Percentiles rank a stretch among this genome's conserved stretches.
Conservation (phyloP, 2,888 invertebrate species). For the Lathronympha strigana region DNA sequence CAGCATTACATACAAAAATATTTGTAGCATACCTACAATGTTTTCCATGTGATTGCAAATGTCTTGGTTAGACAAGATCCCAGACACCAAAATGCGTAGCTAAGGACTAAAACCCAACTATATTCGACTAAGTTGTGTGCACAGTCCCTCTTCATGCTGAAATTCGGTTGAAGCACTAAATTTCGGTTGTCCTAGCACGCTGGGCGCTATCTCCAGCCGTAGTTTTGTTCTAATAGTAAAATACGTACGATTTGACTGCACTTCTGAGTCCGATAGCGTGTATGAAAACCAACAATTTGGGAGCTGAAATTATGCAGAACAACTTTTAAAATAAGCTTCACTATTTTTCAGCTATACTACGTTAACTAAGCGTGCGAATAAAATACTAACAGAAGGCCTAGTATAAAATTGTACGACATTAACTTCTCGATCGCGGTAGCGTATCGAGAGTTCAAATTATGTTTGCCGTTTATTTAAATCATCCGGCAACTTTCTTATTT, state of each 20-base stretch:
- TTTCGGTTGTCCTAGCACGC: neutral
- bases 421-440: too few species aligned
- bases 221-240: slow-evolving; percentile 24
- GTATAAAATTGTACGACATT: too few species aligned
- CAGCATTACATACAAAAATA: too few species aligned
- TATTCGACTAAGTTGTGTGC: neutral
- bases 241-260: neutral
- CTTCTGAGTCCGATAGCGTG: neutral
- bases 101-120: neutral
- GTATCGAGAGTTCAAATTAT: too few species aligned
- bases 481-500: too few species aligned
- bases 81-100: neutral
- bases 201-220: slow-evolving; percentile 7
- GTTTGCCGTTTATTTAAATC: too few species aligned
- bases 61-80: too few species aligned
- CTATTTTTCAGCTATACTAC: too few species aligned
- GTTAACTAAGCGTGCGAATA: too few species aligned
- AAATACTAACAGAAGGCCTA: too few species aligned
- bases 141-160: neutral
- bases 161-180: neutral
- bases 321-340: neutral
- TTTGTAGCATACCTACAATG: too few species aligned
- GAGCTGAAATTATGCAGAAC: neutral
- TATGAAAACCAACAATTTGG: neutral
- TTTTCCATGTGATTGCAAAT: too few species aligned